phyloP scores from a whole-genome alignment of 1,140 invertebrate species.

The Trissolcus basalis region DNA sequence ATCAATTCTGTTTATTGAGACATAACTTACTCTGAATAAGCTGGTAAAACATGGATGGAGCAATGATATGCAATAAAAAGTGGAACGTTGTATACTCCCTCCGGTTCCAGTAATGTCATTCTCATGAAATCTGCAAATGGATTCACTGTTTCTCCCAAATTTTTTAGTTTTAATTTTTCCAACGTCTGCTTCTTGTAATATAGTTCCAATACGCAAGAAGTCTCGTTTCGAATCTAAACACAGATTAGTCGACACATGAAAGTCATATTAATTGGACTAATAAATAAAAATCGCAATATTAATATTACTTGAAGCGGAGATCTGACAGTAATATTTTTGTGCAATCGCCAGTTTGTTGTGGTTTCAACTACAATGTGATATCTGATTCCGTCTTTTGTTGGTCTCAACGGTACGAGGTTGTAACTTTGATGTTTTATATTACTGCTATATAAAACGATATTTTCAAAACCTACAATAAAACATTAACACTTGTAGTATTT shows the following conservation, averaged over 20 bases:
- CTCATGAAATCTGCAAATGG: slow-evolving; percentile 86
- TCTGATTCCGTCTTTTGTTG: slow-evolving; percentile 80
- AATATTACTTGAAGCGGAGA: slow-evolving; percentile 82
- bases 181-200: slow-evolving; percentile 84
- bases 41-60: slow-evolving; percentile 84
- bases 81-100: slow-evolving; percentile 85
- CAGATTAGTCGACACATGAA: not conserved
- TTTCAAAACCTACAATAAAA: slow-evolving; percentile 80
- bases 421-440: slow-evolving; percentile 81
- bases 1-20: slow-evolving; percentile 56
- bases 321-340: slow-evolving; percentile 81
- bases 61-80: slow-evolving; percentile 88
- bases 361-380: slow-evolving; percentile 83
- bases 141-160: slow-evolving; percentile 82
- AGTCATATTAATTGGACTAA: no score
- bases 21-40: slow-evolving; percentile 79
- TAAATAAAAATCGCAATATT: no score
- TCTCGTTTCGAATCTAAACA: slow-evolving; percentile 85
- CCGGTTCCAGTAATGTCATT: slow-evolving; percentile 83
- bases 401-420: slow-evolving; percentile 83
- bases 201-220: slow-evolving; percentile 84
- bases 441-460: slow-evolving; percentile 82
- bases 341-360: slow-evolving; percentile 78
- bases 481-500: slow-evolving; percentile 4
- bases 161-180: slow-evolving; percentile 79